Evolutionary conservation across 2,888 invertebrate species (phyloP), one percentile per base, ranked within the genome.

Genomic region (Drosophila affinis): DNA sequence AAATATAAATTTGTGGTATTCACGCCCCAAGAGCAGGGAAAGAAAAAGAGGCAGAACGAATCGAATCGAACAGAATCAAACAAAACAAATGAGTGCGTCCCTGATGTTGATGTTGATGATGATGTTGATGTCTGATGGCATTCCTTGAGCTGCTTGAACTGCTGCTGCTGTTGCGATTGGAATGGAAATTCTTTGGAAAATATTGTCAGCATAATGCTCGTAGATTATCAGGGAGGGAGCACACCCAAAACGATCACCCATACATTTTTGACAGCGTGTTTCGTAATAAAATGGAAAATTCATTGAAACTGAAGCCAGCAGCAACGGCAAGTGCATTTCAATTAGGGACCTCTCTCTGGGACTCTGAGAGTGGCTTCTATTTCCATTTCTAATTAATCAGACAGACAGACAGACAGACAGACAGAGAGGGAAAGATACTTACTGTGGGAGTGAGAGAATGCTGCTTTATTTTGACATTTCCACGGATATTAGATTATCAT

Each of bases 401-500:
- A 29, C 39, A 48, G 10, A 9, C 21, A 21, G 21, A 21, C 21
- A 21, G 21, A 21, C 21, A 21, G 21, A 21, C 2, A 21, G 21
- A 21, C 3, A 21, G 29, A 18, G 32, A n/a, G 27, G 6, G 55
- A n/a, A 48, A n/a, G 29, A 69, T 67, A 12, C 49, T 39, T 55
- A 60, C 7, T 55, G 62, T 29, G 7, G 9, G 27, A 27, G 18
- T 47, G 59, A 21, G 60, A 55, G 62, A 63, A 21, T 24, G 52
- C 59, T 75, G 86, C 90, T 82, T 79, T 90, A 88, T 91, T 90
- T 91, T 87, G 90, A 90, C 90, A 91, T 89, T 90, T 90, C 90
- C 90, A 90, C 88, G 82, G 91, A 91, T 87, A 91, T 91, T 90
- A 90, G 91, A 87, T 90, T 91, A 90, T 85, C 90, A 89, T 88